phyloP scores from a whole-genome alignment of 2,888 invertebrate genomes.

The Sinelater perroti region DNA sequence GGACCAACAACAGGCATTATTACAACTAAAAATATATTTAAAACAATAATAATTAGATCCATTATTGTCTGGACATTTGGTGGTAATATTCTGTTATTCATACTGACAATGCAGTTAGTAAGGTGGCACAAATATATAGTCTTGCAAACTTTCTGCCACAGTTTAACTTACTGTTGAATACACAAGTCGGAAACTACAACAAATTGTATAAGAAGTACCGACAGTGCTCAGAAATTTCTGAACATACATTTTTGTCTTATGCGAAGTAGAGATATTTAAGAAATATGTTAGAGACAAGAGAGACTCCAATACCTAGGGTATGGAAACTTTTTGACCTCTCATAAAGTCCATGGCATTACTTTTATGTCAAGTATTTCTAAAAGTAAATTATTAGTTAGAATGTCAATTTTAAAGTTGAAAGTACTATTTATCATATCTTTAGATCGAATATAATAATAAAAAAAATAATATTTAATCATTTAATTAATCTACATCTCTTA shows the following conservation, averaged over 20 bases:
- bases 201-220: conserved; percentile 44
- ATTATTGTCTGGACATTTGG: not conserved
- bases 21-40: not conserved
- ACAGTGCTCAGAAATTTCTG: no score
- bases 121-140: no score
- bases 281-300: no score
- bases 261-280: no score
- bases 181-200: conserved; percentile 46
- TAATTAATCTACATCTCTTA: no score
- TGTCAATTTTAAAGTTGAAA: no score
- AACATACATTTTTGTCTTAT: no score
- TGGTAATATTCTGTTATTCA: not conserved
- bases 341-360: no score
- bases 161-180: conserved; percentile 43
- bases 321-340: conserved; percentile 21
- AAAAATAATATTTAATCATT: not conserved
- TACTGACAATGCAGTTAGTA: not conserved
- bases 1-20: conserved; percentile 26
- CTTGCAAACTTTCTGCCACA: conserved; percentile 45
- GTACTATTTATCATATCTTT: not conserved
- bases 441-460: not conserved
- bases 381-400: no score
- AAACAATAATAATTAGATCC: not conserved
- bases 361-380: no score
- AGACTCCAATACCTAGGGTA: no score